Conservation (phyloP, 2,113 vertebrate species). For the Chauna torquata region DNA sequence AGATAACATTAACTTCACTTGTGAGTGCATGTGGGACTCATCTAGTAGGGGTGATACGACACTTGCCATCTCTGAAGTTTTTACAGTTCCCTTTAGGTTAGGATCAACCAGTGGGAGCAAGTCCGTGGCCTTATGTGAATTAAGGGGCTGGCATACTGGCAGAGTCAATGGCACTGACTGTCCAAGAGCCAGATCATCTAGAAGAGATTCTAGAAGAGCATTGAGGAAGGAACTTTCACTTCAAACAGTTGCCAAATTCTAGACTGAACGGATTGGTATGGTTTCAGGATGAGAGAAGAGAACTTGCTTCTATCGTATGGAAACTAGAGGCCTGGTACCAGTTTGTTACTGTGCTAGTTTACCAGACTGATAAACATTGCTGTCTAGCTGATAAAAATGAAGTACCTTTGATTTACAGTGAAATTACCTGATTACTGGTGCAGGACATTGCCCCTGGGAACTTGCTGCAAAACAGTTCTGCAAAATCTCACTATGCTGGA, state of each 20-base stretch:
- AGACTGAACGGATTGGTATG: accelerated
- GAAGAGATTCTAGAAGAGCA: background rate
- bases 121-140: background rate
- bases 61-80: background rate
- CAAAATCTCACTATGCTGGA: background rate
- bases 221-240: background rate
- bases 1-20: background rate
- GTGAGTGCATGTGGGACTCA: background rate
- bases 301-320: background rate
- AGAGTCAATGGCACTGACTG: background rate
- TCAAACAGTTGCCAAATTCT: background rate
- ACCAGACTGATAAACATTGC: background rate
- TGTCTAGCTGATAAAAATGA: background rate
- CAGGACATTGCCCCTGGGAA: background rate
- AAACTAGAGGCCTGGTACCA: background rate
- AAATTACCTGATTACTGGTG: background rate
- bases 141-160: background rate
- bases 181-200: background rate
- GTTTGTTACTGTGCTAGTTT: background rate
- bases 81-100: background rate
- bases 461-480: background rate
- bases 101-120: background rate
- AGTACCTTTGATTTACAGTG: background rate
- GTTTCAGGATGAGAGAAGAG: background rate
- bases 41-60: background rate